Evolutionary conservation across 92 coral and sea anemone genomes (phyloP), one percentile per base, ranked within the genome.

Genomic region (Metridium senile): DNA sequence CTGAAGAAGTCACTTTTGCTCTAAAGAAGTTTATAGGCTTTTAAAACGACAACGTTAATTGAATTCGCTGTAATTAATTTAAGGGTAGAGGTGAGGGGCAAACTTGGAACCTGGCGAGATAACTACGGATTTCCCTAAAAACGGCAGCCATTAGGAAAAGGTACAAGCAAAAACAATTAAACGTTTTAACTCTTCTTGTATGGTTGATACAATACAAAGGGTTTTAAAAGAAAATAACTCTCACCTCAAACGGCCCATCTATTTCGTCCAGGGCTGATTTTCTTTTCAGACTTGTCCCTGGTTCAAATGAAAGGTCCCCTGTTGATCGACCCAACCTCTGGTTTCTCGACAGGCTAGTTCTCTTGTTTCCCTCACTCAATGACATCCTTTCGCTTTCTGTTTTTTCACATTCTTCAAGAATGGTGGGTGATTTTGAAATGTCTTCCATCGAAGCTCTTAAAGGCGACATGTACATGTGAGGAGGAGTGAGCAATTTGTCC

Each of bases 261-360:
- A 17, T 30, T 16, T 73, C 54, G 23, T 19, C 49, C 49, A 39
- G 13, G 6, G 49, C 17, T 0, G 58, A 34, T 10, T 45, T 62
- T 33, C 78, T 73, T 17, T 45, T 79, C n/a, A 69, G 31, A 0
- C 56, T 62, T 17, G 35, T 54, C 25, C 76, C 71, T 25, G 66
- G 84, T 25, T 79, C 84, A 27, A 79, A 79, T 18, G 72, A 53
- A 2, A 79, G 45, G 45, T 79, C 84, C 27, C 84, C 84, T 1
- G 84, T 79, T 0, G 84, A 79, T 34, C 66, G 46, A 23, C 84
- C 84, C 18, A 79, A 69, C 30, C 84, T 68, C 0, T 62, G 74
- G 35, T 77, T 77, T 54, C 82, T 77, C 33, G 74, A 65, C 22
- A 77, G 31, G 52, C 82, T 77, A 27, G 56, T 78, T 53, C 73